phyloP scores from a whole-genome alignment of 2,888 invertebrate species.

The Drosophila sordidapex region DNA sequence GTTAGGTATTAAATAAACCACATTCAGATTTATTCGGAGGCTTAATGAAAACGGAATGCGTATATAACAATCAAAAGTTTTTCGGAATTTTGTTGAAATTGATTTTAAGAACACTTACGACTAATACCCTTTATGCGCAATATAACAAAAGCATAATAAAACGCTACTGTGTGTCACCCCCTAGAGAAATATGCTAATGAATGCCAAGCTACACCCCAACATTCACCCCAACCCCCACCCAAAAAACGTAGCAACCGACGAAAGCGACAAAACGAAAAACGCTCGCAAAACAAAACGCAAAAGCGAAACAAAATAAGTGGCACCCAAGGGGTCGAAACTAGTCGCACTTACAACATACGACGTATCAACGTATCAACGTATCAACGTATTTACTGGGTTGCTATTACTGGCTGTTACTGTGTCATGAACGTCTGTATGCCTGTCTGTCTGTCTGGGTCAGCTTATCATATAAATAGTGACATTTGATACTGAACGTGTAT shows the following conservation, averaged over 20 bases:
- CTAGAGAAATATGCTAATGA: slow-evolving; percentile 77
- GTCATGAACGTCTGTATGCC: neutral
- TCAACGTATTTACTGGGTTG: slow-evolving; percentile 29
- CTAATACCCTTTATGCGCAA: slow-evolving; percentile 69
- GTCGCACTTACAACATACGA: slow-evolving; percentile 36
- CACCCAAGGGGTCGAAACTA: slow-evolving; percentile 64
- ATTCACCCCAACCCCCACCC: neutral
- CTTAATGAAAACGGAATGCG: slow-evolving; percentile 8
- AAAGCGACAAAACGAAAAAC: slow-evolving; percentile 63
- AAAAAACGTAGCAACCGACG: slow-evolving; percentile 10
- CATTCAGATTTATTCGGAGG: neutral
- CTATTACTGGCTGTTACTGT: slow-evolving; percentile 3
- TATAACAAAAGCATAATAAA: slow-evolving; percentile 72
- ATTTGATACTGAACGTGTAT: slow-evolving; percentile 13
- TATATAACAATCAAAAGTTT: slow-evolving; percentile 9
- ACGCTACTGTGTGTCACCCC: slow-evolving; percentile 57
- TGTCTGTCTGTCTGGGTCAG: slow-evolving; percentile 18
- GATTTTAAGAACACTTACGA: slow-evolving; percentile 61
- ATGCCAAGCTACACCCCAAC: slow-evolving; percentile 51
- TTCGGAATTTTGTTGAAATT: slow-evolving; percentile 55
- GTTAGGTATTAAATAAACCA: neutral
- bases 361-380: slow-evolving; percentile 10
- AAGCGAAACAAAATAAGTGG: slow-evolving; percentile 72
- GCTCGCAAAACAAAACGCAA: slow-evolving; percentile 55
- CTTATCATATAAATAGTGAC: slow-evolving; percentile 34